Evolutionary conservation across 2,888 invertebrate genomes (phyloP).

Genomic region (Mythimna ferrago): DNA sequence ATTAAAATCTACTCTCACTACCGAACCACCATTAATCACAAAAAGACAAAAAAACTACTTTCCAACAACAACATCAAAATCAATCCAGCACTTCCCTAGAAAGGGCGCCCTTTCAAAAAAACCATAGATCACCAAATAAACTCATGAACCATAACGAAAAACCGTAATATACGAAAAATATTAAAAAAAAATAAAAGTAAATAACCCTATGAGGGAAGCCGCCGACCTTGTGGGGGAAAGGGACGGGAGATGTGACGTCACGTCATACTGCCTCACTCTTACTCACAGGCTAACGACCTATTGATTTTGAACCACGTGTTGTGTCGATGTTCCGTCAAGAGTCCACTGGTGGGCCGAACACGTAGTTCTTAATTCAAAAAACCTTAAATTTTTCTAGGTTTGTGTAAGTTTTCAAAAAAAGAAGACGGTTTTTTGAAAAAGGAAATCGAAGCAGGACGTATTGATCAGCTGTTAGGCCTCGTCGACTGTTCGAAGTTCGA

Average conservation of each 20-base stretch:
- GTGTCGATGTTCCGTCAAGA: conserved; percentile 39
- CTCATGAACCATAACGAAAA: conserved; percentile 31
- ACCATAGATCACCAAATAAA: conserved; percentile 21
- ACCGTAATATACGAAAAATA: conserved; percentile 37
- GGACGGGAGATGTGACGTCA: conserved; percentile 71
- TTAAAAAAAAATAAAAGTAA: conserved; percentile 67
- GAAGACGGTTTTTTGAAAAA: not conserved
- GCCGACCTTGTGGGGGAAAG: conserved; percentile 69
- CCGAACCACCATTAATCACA: conserved; percentile 41
- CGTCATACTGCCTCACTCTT: conserved; percentile 61
- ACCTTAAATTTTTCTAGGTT: not conserved
- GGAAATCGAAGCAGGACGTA: not conserved
- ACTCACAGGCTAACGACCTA: conserved; percentile 72
- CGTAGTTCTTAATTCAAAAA: not conserved
- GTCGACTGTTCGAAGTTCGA: conserved; percentile 7
- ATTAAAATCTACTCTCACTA: conserved; percentile 60
- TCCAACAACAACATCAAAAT: conserved; percentile 19
- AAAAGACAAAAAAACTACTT: conserved; percentile 5
- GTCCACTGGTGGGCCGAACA: conserved; percentile 51
- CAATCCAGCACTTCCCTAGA: not conserved
- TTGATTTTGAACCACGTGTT: conserved; percentile 78
- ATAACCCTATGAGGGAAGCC: conserved; percentile 71
- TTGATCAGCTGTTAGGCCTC: conserved; percentile 21
- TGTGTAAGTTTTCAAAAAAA: too few relatives aligned
- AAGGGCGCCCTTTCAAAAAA: conserved; percentile 14